Evolutionary conservation across 2,888 invertebrate species (phyloP), one percentile per base, ranked within the genome.

Genomic region (Epistrophe grossulariae): DNA sequence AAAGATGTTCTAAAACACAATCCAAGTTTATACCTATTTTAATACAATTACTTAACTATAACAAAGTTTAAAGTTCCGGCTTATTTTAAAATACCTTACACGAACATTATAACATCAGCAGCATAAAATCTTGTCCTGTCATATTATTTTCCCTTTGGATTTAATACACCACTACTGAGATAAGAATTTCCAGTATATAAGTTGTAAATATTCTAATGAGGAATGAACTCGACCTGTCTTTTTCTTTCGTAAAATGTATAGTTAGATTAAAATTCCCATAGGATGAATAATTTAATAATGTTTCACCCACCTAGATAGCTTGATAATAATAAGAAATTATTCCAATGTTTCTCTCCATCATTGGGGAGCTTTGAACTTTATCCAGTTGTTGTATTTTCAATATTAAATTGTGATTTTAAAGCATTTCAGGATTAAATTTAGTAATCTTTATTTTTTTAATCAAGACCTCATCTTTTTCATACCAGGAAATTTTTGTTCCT

Each of bases 111-210:
- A 13, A 15, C 1, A 40, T 31, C 40, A 45, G 45, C 45, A n/a
- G 45, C 45, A n/a, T 7, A 6, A 15, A 45, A 45, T n/a, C n/a
- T 7, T 0, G 15, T 45, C 45, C 7, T 45, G n/a, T 45, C 5
- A n/a, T 45, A 45, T 45, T 45, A 45, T 45, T 45, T n/a, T 45
- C 45, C 45, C n/a, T 45, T 45, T n/a, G 45, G 45, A 45, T 40
- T 40, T 40, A 40, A 40, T 13, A 45, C 45, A 45, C 7, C 45
- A 45, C 24, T 7, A 45, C 15, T 15, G 2, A 2, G 4, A 4
- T 13, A 15, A 43, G n/a, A 45, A 45, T 0, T 45, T 45, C n/a
- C 3, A 40, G 40, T 40, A 24, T 24, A 24, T 24, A 13, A 40
- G 13, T 45, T 45, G 45, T 45, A n/a, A 45, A 15, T 45, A 45